These are phyloP conservation scores for Oikopleura albicans DNA, from an alignment of 23 tunicate species.

Conservation along the genomic window DNA sequence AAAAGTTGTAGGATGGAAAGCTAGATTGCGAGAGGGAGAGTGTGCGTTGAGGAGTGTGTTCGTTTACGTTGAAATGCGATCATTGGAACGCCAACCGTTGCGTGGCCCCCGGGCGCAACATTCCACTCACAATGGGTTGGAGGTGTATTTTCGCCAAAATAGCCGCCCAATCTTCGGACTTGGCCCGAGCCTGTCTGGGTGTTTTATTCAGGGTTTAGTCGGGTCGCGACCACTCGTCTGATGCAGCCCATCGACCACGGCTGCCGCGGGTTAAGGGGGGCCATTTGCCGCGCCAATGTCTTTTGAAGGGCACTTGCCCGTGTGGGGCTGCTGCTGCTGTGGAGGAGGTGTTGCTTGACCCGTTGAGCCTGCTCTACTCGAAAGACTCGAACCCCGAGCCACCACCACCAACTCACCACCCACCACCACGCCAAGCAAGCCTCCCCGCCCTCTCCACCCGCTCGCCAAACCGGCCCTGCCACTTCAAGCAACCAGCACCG, in stretches of 20 bases:
- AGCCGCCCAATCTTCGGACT: background rate
- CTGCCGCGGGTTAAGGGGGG: background rate
- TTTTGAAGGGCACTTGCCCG: background rate
- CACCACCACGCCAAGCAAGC: background rate
- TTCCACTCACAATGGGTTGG: background rate
- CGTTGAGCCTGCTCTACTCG: constrained; percentile 14
- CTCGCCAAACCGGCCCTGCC: no score
- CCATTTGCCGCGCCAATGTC: background rate
- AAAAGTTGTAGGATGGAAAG: no score
- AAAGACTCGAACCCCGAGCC: constrained; percentile 2
- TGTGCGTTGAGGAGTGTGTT: no score
- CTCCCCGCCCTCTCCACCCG: background rate
- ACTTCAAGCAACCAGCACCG: no score
- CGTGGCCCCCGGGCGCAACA: background rate
- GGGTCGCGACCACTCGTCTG: no score
- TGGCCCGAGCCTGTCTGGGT: background rate
- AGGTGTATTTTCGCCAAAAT: background rate
- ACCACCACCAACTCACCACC: background rate
- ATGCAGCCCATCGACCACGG: no score
- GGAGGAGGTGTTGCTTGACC: constrained; percentile 18
- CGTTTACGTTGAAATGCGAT: background rate
- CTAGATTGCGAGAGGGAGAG: no score
- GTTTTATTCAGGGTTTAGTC: no score
- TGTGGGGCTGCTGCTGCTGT: background rate
- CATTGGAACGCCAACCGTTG: background rate